Percentiles rank a stretch among this genome's conserved stretches.
phyloP scores from a whole-genome alignment of 2,113 vertebrate genomes.

The Micronycteris hirsuta region DNA sequence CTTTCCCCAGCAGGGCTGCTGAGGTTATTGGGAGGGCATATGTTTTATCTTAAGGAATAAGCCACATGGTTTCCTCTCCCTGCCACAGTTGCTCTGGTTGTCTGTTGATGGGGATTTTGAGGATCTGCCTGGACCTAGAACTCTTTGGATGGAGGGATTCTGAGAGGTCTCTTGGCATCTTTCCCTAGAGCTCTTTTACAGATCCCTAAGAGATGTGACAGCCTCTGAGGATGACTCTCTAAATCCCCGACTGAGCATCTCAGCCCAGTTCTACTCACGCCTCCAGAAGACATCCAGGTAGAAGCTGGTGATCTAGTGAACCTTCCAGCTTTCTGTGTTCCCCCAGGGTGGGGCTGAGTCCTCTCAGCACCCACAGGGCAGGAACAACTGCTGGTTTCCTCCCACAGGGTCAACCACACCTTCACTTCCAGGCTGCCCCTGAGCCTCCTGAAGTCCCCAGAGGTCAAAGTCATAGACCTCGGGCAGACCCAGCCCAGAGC shows the following conservation, averaged over 20 bases:
- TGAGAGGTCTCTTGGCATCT: not conserved
- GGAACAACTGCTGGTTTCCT: too few species aligned
- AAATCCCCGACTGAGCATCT: constrained; percentile 89
- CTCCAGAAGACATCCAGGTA: constrained; percentile 82
- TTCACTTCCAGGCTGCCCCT: constrained; percentile 15
- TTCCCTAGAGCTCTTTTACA: constrained; percentile 83
- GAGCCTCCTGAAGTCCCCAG: not conserved
- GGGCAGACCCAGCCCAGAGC: not conserved
- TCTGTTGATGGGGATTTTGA: not conserved
- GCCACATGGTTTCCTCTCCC: not conserved
- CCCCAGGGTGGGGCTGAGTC: rapidly evolving
- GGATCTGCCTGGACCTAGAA: too few species aligned
- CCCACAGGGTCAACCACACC: constrained; percentile 31
- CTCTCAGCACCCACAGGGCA: not conserved
- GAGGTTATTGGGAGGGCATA: not conserved
- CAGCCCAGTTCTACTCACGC: constrained; percentile 86
- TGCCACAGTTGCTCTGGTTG: not conserved
- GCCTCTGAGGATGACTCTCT: constrained; percentile 76
- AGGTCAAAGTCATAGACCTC: not conserved
- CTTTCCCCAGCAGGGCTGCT: not conserved
- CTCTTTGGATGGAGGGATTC: not conserved
- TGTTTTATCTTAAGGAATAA: not conserved
- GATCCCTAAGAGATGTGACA: constrained; percentile 77
- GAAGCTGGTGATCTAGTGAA: rapidly evolving
- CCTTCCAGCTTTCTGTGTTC: not conserved